Percentiles rank a stretch among this genome's conserved stretches.
These are phyloP conservation scores for Xerus rutilus DNA, from an alignment of 2,797 vertebrate species.

Conservation along the genomic window DNA sequence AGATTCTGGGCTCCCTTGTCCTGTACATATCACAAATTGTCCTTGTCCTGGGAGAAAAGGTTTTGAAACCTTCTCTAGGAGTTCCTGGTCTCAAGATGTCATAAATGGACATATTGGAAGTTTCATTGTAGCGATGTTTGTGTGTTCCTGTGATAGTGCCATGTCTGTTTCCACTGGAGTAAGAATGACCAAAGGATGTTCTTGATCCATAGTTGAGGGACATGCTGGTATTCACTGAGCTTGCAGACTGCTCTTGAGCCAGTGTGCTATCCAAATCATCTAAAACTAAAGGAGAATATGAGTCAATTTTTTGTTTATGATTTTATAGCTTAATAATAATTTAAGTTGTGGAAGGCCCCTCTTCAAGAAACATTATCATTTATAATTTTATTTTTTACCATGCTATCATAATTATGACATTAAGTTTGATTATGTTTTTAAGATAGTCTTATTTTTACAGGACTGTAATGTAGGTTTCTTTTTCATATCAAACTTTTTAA, in stretches of 20 bases:
- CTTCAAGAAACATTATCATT: constrained; percentile 2
- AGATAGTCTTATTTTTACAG: constrained; percentile 12
- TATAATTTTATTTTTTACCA: constrained; percentile 51
- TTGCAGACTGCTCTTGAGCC: constrained; percentile 87
- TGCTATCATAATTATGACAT: constrained; percentile 14
- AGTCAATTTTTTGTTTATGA: constrained; percentile 55
- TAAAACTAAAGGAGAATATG: constrained; percentile 85
- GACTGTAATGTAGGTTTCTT: not conserved
- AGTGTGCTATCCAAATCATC: constrained; percentile 89
- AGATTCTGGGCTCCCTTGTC: constrained; percentile 82
- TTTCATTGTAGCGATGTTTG: constrained; percentile 79
- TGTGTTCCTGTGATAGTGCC: constrained; percentile 55
- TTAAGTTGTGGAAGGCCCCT: not conserved
- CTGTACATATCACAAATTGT: constrained; percentile 87
- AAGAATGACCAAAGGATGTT: constrained; percentile 58
- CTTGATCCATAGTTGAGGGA: constrained; percentile 70
- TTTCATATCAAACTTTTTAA: not conserved
- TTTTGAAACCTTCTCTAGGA: constrained; percentile 86
- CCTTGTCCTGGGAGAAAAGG: constrained; percentile 86
- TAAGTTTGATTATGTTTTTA: constrained; percentile 57
- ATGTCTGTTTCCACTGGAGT: constrained; percentile 64
- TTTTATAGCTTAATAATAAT: constrained; percentile 42
- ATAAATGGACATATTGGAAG: constrained; percentile 82
- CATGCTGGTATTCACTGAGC: constrained; percentile 60
- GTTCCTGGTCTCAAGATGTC: constrained; percentile 86